These are phyloP conservation scores for Sitodiplosis mosellana DNA, from an alignment of 1,140 invertebrate species.

Conservation along the genomic window DNA sequence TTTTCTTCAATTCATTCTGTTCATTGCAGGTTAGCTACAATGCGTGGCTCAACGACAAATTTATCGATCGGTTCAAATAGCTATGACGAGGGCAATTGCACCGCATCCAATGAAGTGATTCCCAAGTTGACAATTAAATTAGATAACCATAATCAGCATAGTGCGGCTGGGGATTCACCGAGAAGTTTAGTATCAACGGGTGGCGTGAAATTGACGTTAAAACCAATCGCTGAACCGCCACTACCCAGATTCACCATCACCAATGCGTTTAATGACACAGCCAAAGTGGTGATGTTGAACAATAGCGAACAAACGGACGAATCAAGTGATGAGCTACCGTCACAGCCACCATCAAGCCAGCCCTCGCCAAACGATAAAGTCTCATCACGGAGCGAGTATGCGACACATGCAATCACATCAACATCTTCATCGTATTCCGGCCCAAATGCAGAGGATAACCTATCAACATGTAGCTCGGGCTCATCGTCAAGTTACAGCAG, in stretches of 20 bases:
- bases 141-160: background rate
- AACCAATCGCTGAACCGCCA: slow-evolving; percentile 3
- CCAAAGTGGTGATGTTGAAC: background rate
- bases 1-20: background rate
- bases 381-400: background rate
- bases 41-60: too few species aligned
- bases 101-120: background rate
- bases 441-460: background rate
- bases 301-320: background rate
- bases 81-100: too few species aligned
- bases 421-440: background rate
- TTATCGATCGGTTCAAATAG: too few species aligned
- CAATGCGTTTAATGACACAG: background rate
- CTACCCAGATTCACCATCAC: slow-evolving; percentile 4
- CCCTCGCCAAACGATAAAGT: background rate
- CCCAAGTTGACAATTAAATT: slow-evolving; percentile 4
- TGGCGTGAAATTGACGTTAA: slow-evolving; percentile 3
- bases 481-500: too few species aligned
- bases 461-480: too few species aligned
- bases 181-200: background rate
- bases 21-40: background rate
- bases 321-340: background rate
- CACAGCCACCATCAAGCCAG: background rate
- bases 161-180: background rate
- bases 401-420: background rate